Conservation (phyloP, 2,888 invertebrate genomes). For the Apotomis betuletana region DNA sequence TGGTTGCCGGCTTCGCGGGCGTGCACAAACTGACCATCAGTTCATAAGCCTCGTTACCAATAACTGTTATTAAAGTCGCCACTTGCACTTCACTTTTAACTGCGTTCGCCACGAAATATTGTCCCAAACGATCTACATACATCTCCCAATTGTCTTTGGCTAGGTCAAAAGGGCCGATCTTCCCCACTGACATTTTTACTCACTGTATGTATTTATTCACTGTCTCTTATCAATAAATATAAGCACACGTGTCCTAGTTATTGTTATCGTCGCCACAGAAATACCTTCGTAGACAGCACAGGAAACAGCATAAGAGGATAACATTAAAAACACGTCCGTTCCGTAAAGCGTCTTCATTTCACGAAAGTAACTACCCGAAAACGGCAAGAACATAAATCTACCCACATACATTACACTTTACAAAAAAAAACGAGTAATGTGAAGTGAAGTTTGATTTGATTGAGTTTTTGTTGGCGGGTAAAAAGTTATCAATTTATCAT, state of each 20-base stretch:
- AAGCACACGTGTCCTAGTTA: no score
- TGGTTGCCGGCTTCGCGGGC: conserved; percentile 42
- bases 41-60: conserved; percentile 43
- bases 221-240: no score
- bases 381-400: no score
- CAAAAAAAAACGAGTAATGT: background rate
- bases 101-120: conserved; percentile 3
- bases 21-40: conserved; percentile 43
- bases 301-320: no score
- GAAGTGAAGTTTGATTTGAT: background rate
- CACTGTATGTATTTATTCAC: no score
- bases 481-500: conserved; percentile 1
- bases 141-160: conserved; percentile 1
- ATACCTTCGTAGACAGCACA: no score
- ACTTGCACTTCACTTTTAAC: conserved; percentile 18
- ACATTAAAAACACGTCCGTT: no score
- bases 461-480: background rate
- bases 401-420: no score
- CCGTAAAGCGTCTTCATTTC: no score
- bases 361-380: no score
- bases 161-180: background rate
- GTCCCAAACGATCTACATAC: conserved; percentile 1
- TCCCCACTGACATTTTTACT: conserved; percentile 12
- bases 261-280: no score
- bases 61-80: conserved; percentile 42